Conservation (phyloP, 2,113 vertebrate genomes). For the Tragulus kanchil region DNA sequence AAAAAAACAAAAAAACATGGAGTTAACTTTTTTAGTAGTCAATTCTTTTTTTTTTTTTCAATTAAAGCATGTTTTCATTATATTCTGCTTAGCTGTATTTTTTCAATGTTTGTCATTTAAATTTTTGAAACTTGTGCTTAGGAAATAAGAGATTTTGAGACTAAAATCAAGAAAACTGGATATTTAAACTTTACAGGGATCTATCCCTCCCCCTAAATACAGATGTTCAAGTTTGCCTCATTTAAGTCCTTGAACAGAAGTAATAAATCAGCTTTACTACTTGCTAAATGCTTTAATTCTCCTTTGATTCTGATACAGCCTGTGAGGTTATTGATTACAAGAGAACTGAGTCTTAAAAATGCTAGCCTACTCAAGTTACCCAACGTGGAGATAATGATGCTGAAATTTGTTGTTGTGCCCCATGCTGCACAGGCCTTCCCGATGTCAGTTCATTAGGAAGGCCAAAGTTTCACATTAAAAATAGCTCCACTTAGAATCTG, state of each 20-base stretch:
- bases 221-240: neutral
- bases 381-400: neutral
- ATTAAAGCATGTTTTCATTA: neutral
- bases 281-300: neutral
- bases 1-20: no score
- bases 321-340: neutral
- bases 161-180: neutral
- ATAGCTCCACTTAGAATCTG: conserved; percentile 1
- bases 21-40: no score
- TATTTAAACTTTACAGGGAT: neutral
- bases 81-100: neutral
- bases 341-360: neutral
- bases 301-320: neutral
- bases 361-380: neutral
- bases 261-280: neutral
- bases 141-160: neutral
- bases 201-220: neutral
- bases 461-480: neutral
- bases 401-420: neutral
- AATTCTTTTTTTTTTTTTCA: no score
- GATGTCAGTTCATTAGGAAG: neutral
- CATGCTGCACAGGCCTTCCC: neutral
- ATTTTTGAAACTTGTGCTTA: neutral
- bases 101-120: neutral
- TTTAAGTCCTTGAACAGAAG: neutral